phyloP scores from a whole-genome alignment of 1,140 invertebrate genomes.

The Portunus trituberculatus region DNA sequence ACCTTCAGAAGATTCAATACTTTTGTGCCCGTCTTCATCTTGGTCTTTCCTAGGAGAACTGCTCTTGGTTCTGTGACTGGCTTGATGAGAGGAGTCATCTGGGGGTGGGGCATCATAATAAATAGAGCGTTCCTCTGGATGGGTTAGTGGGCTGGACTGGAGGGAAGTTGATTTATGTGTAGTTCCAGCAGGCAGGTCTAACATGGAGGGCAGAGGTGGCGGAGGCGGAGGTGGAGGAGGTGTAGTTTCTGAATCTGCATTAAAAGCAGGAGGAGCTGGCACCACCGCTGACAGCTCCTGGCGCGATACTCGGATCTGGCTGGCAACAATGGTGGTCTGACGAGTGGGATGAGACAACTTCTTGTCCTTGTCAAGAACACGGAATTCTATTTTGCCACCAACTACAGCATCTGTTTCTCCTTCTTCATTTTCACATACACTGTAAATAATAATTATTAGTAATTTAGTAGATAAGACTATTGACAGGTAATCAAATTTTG shows the following conservation, averaged over 20 bases:
- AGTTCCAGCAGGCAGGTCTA: slow-evolving; percentile 69
- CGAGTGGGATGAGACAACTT: slow-evolving; percentile 75
- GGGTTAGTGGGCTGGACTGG: slow-evolving; percentile 73
- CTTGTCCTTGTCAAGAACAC: slow-evolving; percentile 76
- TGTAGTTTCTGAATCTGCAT: slow-evolving; percentile 56
- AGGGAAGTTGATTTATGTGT: slow-evolving; percentile 71
- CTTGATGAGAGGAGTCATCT: slow-evolving; percentile 70
- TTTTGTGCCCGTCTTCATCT: slow-evolving; percentile 75
- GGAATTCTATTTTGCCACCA: slow-evolving; percentile 77
- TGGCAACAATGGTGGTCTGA: slow-evolving; percentile 75
- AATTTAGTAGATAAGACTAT: not conserved
- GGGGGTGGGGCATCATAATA: slow-evolving; percentile 78
- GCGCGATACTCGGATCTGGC: slow-evolving; percentile 75
- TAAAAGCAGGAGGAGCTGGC: slow-evolving; percentile 75
- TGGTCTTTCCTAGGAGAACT: slow-evolving; percentile 74
- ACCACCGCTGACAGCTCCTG: slow-evolving; percentile 75
- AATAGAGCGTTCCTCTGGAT: slow-evolving; percentile 77
- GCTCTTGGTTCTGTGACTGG: slow-evolving; percentile 64
- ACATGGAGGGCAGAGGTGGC: slow-evolving; percentile 61
- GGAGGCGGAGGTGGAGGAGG: slow-evolving; percentile 40
- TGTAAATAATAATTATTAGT: slow-evolving; percentile 51
- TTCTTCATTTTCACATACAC: slow-evolving; percentile 73
- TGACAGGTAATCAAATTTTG: too few species aligned
- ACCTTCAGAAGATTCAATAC: slow-evolving; percentile 71
- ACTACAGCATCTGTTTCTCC: slow-evolving; percentile 76